A percentile compares a stretch with the other conserved stretches of the same genome.
Evolutionary conservation across 2,888 invertebrate genomes (phyloP).

Genomic region (Carterocephalus palaemon): DNA sequence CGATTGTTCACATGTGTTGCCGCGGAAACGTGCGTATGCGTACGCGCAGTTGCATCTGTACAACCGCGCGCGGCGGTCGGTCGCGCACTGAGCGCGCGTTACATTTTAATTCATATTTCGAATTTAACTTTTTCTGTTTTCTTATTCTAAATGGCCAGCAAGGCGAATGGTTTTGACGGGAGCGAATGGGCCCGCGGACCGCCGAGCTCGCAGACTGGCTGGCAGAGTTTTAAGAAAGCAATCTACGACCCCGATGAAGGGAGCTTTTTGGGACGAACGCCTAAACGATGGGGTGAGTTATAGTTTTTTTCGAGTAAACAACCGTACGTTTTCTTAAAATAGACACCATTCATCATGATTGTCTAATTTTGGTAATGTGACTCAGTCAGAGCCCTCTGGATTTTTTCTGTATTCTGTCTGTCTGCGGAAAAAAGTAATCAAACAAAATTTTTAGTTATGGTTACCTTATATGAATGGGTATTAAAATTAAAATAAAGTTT

Average conservation of each 20-base stretch:
- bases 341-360: too few relatives aligned
- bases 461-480: too few relatives aligned
- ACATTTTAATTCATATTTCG: constrained; percentile 10
- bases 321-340: background rate
- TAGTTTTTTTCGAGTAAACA: background rate
- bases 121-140: constrained; percentile 5
- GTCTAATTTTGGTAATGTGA: too few relatives aligned
- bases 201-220: constrained; percentile 45
- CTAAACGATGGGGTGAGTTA: constrained; percentile 69
- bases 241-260: constrained; percentile 63
- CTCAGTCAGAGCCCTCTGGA: constrained; percentile 20
- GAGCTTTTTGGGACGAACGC: constrained; percentile 64
- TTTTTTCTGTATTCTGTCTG: too few relatives aligned
- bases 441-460: background rate
- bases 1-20: constrained; percentile 22
- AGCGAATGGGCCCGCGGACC: constrained; percentile 63
- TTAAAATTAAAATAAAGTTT: too few relatives aligned
- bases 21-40: constrained; percentile 33
- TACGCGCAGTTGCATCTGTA: constrained; percentile 34
- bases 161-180: constrained; percentile 56
- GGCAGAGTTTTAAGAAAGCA: constrained; percentile 45
- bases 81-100: constrained; percentile 16
- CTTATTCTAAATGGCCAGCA: constrained; percentile 45
- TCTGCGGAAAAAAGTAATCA: background rate
- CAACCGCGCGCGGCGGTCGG: constrained; percentile 40